Base-by-base conservation (phyloP, 2,797 vertebrate species). In the Chlorospingus flavigularis region DNA sequence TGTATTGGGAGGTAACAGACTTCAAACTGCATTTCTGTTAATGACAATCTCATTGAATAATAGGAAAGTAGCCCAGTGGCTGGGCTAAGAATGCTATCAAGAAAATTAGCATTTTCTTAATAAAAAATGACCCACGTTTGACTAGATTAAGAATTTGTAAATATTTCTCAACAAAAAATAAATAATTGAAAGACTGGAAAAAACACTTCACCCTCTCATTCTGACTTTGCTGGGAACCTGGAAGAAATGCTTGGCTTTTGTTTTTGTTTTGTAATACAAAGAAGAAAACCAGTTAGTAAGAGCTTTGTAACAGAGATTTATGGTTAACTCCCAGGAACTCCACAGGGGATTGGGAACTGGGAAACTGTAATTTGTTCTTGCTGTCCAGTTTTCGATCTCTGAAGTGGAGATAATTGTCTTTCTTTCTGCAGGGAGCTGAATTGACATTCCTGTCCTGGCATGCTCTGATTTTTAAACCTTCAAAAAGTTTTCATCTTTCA, bases 401-500 rank as follows among this genome's bases (percentile, higher is more conserved):
- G 79, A 88, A 87, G 19, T 43, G 39, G 50, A 76, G 45, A 78
- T 80, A 72, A 89, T 66, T 58, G 11, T 68, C 42, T 79, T 17
- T 78, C n/a, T 66, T 84, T 90, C 85, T 84, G n/a, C 13, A 61
- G 66, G 37, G 57, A 87, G 58, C 37, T 90, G 86, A 92, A 83
- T 14, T 72, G 47, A 77, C 53, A 43, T 91, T 86, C 70, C 83
- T 94, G 50, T 71, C 82, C 70, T 45, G 62, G 15, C 70, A 37
- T 30, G 54, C 35, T 90, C 70, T 81, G 82, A 88, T 78, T 94
- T 90, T 90, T n/a, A 86, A 78, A 88, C n/a, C 58, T 93, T 91
- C 30, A 74, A 39, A 65, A 94, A 78, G 23, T 86, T 93, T 95
- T 75, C 48, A 72, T 48, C 66, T 76, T 81, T 66, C 73, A 77